A percentile compares a stretch with the other conserved stretches of the same genome.
These are phyloP conservation scores for Trachelus stipa DNA, from an alignment of 2,888 invertebrate genomes.

Conservation along the genomic window DNA sequence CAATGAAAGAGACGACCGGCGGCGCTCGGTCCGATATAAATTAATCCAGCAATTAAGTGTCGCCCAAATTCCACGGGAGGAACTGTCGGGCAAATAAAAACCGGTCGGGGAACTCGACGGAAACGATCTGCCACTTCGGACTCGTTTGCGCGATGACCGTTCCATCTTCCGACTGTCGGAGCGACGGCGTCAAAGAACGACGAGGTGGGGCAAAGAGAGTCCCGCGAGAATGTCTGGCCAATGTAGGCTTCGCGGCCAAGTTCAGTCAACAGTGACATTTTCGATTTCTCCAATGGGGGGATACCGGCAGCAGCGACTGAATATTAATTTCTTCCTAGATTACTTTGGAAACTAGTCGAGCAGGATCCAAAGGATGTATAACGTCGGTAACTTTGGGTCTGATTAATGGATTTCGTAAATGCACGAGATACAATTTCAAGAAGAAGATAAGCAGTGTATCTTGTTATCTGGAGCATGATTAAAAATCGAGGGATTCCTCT, in stretches of 20 bases:
- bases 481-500: not conserved
- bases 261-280: constrained; percentile 26
- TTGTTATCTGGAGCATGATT: not conserved
- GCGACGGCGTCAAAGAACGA: not conserved
- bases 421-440: not conserved
- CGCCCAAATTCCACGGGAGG: constrained; percentile 28
- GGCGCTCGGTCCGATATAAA: constrained; percentile 31
- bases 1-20: constrained; percentile 8
- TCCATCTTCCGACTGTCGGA: constrained; percentile 4
- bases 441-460: not conserved
- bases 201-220: not conserved
- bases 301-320: not conserved
- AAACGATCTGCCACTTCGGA: constrained; percentile 4
- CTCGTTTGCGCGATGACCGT: constrained; percentile 9
- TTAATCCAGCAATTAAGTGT: constrained; percentile 37
- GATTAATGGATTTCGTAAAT: not conserved
- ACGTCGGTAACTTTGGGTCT: not conserved
- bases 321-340: not conserved
- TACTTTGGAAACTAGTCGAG: not conserved
- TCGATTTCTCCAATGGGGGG: constrained; percentile 19
- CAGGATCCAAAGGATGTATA: not conserved
- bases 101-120: constrained; percentile 1
- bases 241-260: constrained; percentile 41
- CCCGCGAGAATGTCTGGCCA: constrained; percentile 6
- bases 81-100: constrained; percentile 10